phyloP scores from a whole-genome alignment of 2,113 vertebrate genomes.

The Semnopithecus entellus region DNA sequence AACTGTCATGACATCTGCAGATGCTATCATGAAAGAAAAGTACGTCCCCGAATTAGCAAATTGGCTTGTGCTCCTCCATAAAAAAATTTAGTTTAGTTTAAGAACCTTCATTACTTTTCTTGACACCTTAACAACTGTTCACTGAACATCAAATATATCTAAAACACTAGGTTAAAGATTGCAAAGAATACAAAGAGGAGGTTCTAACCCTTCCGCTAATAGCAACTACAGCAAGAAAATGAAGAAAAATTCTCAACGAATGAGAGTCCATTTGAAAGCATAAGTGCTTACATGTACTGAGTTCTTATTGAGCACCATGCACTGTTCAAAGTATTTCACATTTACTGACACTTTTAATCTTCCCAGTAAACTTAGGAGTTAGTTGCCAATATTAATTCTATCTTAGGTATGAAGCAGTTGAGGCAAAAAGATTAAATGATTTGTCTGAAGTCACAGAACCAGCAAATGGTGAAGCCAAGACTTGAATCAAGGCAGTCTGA shows the following conservation, averaged over 20 bases:
- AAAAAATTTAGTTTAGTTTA: slow-evolving; percentile 36
- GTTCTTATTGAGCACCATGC: background rate
- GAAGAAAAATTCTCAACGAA: background rate
- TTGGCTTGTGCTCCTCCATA: background rate
- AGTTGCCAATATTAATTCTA: background rate
- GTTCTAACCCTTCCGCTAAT: background rate
- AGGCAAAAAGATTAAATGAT: slow-evolving; percentile 17
- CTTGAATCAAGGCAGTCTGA: background rate
- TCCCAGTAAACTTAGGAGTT: background rate
- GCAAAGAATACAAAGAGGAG: background rate
- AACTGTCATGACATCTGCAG: slow-evolving; percentile 11
- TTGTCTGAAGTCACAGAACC: background rate
- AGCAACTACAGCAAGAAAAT: background rate
- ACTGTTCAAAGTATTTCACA: background rate
- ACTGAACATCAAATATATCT: background rate
- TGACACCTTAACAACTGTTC: background rate
- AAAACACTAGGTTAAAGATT: background rate
- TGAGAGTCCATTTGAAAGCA: background rate
- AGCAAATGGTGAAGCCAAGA: background rate
- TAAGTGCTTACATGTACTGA: background rate
- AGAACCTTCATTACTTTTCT: slow-evolving; percentile 39
- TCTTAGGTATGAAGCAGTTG: background rate
- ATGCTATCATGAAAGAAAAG: background rate
- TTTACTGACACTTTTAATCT: background rate
- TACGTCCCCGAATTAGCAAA: background rate